Evolutionary conservation across 37 sponge, comb jelly and placozoan species (phyloP).

Genomic region (Mnemiopsis leidyi): DNA sequence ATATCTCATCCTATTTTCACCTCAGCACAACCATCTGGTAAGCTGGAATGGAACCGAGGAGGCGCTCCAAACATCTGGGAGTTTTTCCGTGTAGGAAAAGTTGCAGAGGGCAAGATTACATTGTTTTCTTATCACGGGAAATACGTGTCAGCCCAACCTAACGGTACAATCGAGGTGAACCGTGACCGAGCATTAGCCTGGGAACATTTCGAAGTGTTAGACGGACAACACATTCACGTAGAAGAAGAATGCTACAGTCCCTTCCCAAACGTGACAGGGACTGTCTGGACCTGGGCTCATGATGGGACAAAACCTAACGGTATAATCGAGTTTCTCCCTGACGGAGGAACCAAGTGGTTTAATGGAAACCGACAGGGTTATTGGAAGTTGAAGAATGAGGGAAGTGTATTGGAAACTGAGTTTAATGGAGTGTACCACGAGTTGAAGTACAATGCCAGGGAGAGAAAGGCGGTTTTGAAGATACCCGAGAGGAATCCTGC

Average conservation of each 20-base stretch:
- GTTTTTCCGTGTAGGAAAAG: neutral
- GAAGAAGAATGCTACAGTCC: no score
- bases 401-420: neutral
- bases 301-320: conserved; percentile 15
- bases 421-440: conserved; percentile 10
- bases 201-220: neutral
- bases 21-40: conserved; percentile 3
- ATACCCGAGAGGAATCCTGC: neutral
- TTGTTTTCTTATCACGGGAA: neutral
- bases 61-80: neutral
- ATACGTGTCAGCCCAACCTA: neutral
- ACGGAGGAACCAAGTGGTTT: conserved; percentile 9
- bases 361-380: neutral
- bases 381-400: neutral
- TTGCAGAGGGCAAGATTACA: neutral
- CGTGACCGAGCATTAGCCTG: neutral
- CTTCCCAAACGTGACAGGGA: neutral
- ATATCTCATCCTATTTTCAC: no score
- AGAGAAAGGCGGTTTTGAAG: neutral
- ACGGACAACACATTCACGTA: no score
- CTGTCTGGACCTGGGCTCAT: conserved; percentile 13
- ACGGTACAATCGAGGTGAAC: neutral
- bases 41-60: neutral
- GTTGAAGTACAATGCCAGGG: neutral
- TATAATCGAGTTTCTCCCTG: neutral